Evolutionary conservation across 2,797 vertebrate genomes (phyloP).

Genomic region (Necrosyrtes monachus): DNA sequence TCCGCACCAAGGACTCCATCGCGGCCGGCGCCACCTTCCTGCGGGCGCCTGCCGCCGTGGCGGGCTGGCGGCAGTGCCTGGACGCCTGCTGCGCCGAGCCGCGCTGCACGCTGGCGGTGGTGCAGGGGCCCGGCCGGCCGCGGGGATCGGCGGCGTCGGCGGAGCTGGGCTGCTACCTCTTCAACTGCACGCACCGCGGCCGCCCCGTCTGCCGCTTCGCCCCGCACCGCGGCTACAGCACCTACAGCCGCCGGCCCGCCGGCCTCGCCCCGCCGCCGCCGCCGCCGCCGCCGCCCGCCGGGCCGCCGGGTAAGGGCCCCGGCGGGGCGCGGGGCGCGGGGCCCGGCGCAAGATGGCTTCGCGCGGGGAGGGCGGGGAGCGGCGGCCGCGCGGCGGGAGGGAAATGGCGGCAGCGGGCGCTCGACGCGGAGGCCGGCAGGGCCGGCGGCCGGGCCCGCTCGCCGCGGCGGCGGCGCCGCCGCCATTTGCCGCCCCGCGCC

Average conservation of each 20-base stretch:
- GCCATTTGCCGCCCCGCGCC: background rate
- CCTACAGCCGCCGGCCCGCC: slow-evolving; percentile 77
- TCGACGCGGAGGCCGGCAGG: background rate
- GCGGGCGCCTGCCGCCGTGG: slow-evolving; percentile 77
- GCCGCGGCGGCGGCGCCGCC: background rate
- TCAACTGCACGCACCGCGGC: slow-evolving; percentile 86
- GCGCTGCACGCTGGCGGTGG: slow-evolving; percentile 88
- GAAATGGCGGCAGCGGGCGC: background rate
- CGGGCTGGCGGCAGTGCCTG: slow-evolving; percentile 85
- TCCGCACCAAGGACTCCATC: slow-evolving; percentile 89
- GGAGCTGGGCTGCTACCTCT: slow-evolving; percentile 85
- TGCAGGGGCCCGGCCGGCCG: slow-evolving; percentile 72
- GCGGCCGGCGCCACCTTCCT: slow-evolving; percentile 90
- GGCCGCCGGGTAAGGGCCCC: background rate
- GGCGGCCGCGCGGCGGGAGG: background rate
- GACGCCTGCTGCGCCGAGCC: slow-evolving; percentile 89
- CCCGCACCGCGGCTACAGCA: slow-evolving; percentile 84
- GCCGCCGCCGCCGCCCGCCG: background rate
- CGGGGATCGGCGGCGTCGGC: slow-evolving; percentile 28
- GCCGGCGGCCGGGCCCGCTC: background rate
- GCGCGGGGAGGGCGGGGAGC: background rate
- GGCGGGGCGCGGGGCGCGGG: background rate
- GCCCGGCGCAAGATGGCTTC: background rate
- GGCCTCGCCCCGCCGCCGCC: background rate
- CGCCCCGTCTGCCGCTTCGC: slow-evolving; percentile 87